phyloP scores from a whole-genome alignment of 2,797 vertebrate species.

The Pipistrellus kuhlii region DNA sequence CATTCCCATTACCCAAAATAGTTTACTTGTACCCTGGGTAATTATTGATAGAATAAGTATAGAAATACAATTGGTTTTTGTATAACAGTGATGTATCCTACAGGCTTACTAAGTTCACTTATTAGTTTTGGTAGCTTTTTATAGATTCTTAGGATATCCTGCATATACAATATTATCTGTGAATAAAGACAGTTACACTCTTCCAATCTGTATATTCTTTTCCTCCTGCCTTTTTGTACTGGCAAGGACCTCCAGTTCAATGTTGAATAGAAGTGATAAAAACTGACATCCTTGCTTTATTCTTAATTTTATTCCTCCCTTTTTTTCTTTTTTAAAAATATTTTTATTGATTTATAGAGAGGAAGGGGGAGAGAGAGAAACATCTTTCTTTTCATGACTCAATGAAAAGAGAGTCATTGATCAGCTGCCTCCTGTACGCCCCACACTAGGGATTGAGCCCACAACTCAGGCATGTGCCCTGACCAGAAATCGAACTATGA shows the following conservation, averaged over 20 bases:
- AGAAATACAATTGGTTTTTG: neutral
- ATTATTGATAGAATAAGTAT: neutral
- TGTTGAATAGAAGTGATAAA: neutral
- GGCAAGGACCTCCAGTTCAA: neutral
- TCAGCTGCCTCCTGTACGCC: no score
- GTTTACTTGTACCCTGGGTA: neutral
- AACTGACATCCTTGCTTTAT: neutral
- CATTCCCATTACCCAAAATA: neutral
- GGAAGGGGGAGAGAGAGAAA: no score
- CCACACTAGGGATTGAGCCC: no score
- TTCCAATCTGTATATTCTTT: neutral
- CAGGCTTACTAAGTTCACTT: conserved; percentile 1
- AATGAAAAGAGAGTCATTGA: no score
- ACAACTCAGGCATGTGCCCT: no score
- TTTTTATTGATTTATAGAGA: no score
- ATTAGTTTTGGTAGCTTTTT: neutral
- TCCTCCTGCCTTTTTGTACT: neutral
- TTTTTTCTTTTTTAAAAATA: no score
- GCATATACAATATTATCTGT: neutral
- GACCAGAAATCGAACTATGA: no score
- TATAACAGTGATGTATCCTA: neutral
- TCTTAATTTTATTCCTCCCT: neutral
- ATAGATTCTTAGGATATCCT: neutral
- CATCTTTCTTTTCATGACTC: no score
- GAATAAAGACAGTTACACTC: conserved; percentile 28